Percentiles rank a stretch among this genome's conserved stretches.
Evolutionary conservation across 2,113 vertebrate species (phyloP).

Genomic region (Stercorarius parasiticus): DNA sequence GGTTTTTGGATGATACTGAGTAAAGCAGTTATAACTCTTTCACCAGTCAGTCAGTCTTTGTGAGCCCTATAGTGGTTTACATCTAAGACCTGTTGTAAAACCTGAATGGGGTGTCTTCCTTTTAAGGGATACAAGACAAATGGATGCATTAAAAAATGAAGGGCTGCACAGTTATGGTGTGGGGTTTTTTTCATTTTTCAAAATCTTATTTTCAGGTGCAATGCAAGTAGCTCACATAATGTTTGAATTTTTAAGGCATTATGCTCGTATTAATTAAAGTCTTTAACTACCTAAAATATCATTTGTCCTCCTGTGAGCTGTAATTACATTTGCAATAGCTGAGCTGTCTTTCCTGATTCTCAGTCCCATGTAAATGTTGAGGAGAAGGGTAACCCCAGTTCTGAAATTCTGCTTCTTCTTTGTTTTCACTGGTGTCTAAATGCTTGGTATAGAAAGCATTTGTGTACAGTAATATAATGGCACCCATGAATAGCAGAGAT

Average conservation of each 20-base stretch:
- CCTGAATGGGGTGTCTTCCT: neutral
- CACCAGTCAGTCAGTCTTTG: neutral
- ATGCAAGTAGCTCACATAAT: neutral
- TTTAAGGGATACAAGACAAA: neutral
- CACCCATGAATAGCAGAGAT: neutral
- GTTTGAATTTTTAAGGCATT: neutral
- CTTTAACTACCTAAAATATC: neutral
- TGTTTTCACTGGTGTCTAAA: neutral
- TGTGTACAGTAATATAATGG: neutral
- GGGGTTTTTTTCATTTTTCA: accelerated
- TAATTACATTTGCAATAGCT: neutral
- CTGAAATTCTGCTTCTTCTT: neutral
- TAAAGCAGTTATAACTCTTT: neutral
- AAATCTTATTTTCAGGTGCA: neutral
- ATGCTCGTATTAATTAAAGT: neutral
- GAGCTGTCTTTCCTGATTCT: neutral
- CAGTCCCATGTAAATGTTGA: neutral
- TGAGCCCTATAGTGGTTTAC: neutral
- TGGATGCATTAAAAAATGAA: neutral
- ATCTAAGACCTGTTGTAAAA: neutral
- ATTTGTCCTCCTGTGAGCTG: neutral
- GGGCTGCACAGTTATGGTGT: neutral
- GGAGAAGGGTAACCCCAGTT: neutral
- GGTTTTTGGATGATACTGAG: neutral
- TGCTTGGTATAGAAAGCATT: neutral